Evolutionary conservation across 2,797 vertebrate genomes (phyloP).

Genomic region (Pteropus rufus): DNA sequence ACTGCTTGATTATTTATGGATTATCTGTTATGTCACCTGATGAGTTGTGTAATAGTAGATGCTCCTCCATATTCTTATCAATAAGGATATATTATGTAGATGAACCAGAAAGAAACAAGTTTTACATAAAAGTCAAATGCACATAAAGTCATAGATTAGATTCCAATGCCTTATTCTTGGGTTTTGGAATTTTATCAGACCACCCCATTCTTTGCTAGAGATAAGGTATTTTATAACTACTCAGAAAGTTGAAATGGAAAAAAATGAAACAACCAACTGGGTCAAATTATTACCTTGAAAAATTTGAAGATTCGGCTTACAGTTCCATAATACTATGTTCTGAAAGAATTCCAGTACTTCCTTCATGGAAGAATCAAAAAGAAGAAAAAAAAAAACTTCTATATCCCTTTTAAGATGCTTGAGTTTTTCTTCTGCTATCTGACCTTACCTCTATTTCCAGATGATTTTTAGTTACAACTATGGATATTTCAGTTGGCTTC

Average conservation of each 20-base stretch:
- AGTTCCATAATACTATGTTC: not conserved
- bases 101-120: not conserved
- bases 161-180: not conserved
- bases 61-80: not conserved
- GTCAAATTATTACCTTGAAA: slow-evolving; percentile 6
- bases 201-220: not conserved
- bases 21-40: not conserved
- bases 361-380: not conserved
- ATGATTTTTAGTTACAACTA: not conserved
- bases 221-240: not conserved
- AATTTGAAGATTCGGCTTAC: not conserved
- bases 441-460: not conserved
- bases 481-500: not conserved
- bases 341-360: not conserved
- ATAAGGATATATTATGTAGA: not conserved
- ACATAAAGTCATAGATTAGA: not conserved
- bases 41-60: not conserved
- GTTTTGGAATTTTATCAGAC: not conserved
- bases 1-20: not conserved
- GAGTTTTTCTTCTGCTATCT: not conserved
- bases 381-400: not conserved
- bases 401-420: not conserved
- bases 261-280: not conserved
- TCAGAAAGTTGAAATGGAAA: not conserved
- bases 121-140: not conserved